A percentile compares a stretch with the other conserved stretches of the same genome.
Conservation (phyloP, 2,888 invertebrate genomes). For the Elegia similella region DNA sequence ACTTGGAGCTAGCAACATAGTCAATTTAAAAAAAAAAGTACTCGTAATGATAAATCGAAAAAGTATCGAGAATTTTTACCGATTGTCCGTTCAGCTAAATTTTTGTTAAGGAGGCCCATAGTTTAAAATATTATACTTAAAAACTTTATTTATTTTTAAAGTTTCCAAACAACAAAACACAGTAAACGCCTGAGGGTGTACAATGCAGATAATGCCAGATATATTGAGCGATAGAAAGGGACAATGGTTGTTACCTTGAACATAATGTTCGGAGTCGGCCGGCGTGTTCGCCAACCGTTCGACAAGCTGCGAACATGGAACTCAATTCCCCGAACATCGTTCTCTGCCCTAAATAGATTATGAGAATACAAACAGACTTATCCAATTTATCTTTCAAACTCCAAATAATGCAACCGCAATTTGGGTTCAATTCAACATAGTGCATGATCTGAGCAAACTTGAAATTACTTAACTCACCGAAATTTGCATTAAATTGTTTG, state of each 20-base stretch:
- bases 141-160: too few species aligned
- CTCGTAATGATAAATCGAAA: too few species aligned
- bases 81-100: too few species aligned
- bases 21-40: too few species aligned
- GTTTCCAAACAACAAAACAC: too few species aligned
- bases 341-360: conserved; percentile 23
- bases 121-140: too few species aligned
- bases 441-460: conserved; percentile 46
- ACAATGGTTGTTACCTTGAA: conserved; percentile 5
- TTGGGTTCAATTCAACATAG: conserved; percentile 28
- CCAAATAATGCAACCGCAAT: conserved; percentile 29
- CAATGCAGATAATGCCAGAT: background rate
- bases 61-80: too few species aligned
- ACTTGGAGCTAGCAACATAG: too few species aligned
- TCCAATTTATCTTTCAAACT: conserved; percentile 26
- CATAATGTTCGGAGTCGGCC: background rate
- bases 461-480: conserved; percentile 53
- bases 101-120: too few species aligned
- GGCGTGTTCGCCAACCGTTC: background rate
- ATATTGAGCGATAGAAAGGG: background rate
- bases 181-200: too few species aligned
- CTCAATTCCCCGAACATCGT: conserved; percentile 15
- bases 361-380: conserved; percentile 20
- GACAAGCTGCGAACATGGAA: conserved; percentile 4
- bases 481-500: conserved; percentile 57